Evolutionary conservation across 2,113 vertebrate species (phyloP), one percentile per base, ranked within the genome.

Genomic region (Lycaon pictus): DNA sequence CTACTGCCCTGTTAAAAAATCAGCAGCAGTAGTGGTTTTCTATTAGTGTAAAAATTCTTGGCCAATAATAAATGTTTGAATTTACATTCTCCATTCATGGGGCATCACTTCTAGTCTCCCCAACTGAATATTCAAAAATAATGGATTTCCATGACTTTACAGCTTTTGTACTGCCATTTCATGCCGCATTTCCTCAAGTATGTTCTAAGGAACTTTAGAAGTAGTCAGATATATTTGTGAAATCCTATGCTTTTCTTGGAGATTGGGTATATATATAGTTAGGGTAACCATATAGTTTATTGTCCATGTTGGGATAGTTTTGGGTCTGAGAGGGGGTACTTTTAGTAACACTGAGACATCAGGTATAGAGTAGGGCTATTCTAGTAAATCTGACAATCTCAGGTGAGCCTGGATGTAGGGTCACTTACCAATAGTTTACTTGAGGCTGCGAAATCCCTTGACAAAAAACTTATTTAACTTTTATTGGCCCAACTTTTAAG

Each of bases 111-210:
- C 35, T 76, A 53, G 23, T 62, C 5, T 86, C 51, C 35, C 29
- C 20, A 27, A 25, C n/a, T 90, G 48, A 74, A 90, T 60, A 67
- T 94, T 93, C 58, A 86, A 58, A 82, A 89, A 87, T 87, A 81
- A 69, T 77, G 25, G 16, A 15, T 93, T 65, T 84, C 60, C 4
- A 22, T 69, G 81, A 53, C 35, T 90, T 58, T 83, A 17, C 9
- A 22, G 48, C 71, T 69, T 69, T 53, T 37, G 16, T 87, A 85
- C 55, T 53, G 9, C 11, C 25, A 17, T 60, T 51, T 63, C 77
- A 43, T 71, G 32, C 7, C 58, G 22, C 4, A 77, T 87, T 90
- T 96, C 62, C 20, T 96, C 35, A 53, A 11, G 32, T 69, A 32
- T 35, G 20, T 91, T 77, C 53, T 48, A 20, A 77, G 69, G 37